A percentile compares a stretch with the other conserved stretches of the same genome.
phyloP scores from a whole-genome alignment of 2,888 invertebrate genomes.

The Ophion costatus region DNA sequence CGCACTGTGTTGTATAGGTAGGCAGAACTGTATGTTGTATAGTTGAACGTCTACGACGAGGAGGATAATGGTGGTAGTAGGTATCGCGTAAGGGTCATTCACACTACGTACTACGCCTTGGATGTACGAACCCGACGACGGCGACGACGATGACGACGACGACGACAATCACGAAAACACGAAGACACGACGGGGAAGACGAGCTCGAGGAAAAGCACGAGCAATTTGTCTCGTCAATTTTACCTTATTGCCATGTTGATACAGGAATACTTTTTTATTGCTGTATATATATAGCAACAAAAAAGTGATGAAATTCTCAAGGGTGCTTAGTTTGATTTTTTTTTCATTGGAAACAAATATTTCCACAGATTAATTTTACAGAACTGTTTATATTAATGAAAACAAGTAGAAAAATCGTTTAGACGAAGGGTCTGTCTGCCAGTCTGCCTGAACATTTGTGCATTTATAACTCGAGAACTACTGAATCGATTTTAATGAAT shows the following conservation, averaged over 20 bases:
- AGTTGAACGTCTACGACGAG: neutral
- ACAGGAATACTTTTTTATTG: too few species aligned
- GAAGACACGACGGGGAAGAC: constrained; percentile 34
- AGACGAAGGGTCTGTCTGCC: too few species aligned
- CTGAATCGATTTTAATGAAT: too few species aligned
- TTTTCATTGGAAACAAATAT: too few species aligned
- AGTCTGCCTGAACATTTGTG: too few species aligned
- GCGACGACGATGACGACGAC: neutral
- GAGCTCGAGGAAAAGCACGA: constrained; percentile 45
- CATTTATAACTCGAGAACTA: too few species aligned
- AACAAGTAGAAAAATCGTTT: too few species aligned
- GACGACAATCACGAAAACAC: constrained; percentile 20
- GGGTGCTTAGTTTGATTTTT: too few species aligned
- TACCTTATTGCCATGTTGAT: constrained; percentile 16
- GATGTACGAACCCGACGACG: constrained; percentile 29
- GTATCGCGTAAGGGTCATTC: constrained; percentile 48
- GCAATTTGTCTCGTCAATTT: constrained; percentile 56
- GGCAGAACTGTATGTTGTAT: constrained; percentile 1
- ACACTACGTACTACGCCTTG: constrained; percentile 39
- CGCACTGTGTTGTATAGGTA: constrained; percentile 14
- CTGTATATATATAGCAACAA: too few species aligned
- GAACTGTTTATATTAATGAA: too few species aligned
- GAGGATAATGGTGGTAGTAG: neutral
- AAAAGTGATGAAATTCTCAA: too few species aligned
- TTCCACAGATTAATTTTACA: too few species aligned